Evolutionary conservation across 2,888 invertebrate species (phyloP), one percentile per base, ranked within the genome.

Genomic region (Hirtodrosophila histrioides): DNA sequence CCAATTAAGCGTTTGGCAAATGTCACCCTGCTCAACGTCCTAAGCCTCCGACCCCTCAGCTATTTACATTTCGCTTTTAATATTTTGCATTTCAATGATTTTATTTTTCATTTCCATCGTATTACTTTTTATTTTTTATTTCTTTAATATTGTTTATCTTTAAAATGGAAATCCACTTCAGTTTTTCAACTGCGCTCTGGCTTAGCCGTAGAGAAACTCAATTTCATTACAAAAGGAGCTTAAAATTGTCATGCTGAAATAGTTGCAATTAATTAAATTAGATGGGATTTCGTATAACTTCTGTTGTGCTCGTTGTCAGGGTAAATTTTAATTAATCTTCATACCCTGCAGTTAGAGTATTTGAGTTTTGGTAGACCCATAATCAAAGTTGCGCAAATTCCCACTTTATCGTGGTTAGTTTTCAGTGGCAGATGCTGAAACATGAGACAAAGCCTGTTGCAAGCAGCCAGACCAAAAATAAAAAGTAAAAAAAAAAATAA

Each of bases 1-100:
- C 88, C 85, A 86, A 86, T 86, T 88, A 88, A 88, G 73, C 77
- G 56, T 69, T 85, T 61, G 69, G 55, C 69, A 58, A 74, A 69
- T 45, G 71, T 54, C 71, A 65, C 65, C 70, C 64, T 17, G 45
- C 61, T 23, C 40, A 11, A 9, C 39, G 36, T 33, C 24, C 5
- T 27, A 37, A 17, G 27, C 12, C 39, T 40, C 33, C 46, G 3
- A 10, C 11, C 44, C 40, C 45, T 48, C 44, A 43, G 17, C 39
- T 40, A 65, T 79, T 80, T 70, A 61, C 62, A 66, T 66, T 84
- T 68, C 53, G 51, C 41, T 70, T 75, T 78, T 76, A 63, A 81
- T 78, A 73, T 81, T 80, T 80, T 58, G 63, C 75, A 64, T 75
- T 77, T 73, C 70, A 73, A 73, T 80, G 78, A 67, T 65, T 71